These are phyloP conservation scores for Tautogolabrus adspersus DNA, from an alignment of 2,113 vertebrate species.

Conservation along the genomic window DNA sequence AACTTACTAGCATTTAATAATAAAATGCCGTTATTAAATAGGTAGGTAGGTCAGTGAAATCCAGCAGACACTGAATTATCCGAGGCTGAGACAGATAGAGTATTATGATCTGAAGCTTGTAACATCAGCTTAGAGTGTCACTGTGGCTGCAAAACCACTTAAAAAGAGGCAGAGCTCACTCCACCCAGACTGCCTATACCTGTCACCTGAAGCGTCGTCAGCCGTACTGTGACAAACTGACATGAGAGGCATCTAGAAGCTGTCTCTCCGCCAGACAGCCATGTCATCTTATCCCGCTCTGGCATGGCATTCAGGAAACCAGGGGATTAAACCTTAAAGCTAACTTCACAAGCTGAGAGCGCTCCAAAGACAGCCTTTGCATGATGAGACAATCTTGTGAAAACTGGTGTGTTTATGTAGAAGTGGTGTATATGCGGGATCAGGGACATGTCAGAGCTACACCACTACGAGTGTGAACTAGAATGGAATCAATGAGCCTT, in stretches of 20 bases:
- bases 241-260: constrained; percentile 66
- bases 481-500: constrained; percentile 27
- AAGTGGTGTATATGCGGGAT: background rate
- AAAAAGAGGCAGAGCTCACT: constrained; percentile 50
- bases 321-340: constrained; percentile 57
- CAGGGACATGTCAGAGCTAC: constrained; percentile 22
- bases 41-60: background rate
- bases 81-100: constrained; percentile 24
- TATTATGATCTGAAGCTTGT: constrained; percentile 32
- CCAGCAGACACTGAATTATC: constrained; percentile 6
- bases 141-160: constrained; percentile 54
- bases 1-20: no score
- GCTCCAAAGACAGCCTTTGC: constrained; percentile 29
- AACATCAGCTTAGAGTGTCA: constrained; percentile 57
- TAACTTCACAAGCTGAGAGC: constrained; percentile 53
- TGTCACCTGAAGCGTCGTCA: constrained; percentile 73
- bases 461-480: constrained; percentile 20
- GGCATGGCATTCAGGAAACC: constrained; percentile 46
- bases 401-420: constrained; percentile 44
- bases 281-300: constrained; percentile 68
- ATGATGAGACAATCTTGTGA: constrained; percentile 45
- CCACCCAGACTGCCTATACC: constrained; percentile 58
- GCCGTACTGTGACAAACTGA: constrained; percentile 70
- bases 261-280: constrained; percentile 72
- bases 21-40: background rate